These are phyloP conservation scores for Drosophila borealis DNA, from an alignment of 2,888 invertebrate species.

Conservation along the genomic window DNA sequence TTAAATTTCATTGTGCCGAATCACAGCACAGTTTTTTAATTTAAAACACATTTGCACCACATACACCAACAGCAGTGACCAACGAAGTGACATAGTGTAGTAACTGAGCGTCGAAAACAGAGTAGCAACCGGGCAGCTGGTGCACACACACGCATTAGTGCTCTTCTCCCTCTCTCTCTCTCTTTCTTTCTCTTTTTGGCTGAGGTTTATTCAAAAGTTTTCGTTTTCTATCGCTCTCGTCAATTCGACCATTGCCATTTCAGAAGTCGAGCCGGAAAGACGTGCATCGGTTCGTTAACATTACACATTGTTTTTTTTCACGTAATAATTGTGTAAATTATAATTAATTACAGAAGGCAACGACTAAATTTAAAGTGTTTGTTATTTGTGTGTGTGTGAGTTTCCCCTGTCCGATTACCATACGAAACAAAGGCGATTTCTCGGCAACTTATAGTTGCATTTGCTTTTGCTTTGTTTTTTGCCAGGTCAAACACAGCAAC, in stretches of 20 bases:
- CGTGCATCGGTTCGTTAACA: constrained; percentile 14
- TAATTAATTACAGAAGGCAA: constrained; percentile 34
- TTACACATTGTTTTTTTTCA: constrained; percentile 12
- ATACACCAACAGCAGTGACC: no score
- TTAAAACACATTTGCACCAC: no score
- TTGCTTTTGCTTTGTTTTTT: constrained; percentile 20
- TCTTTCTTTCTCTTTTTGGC: constrained; percentile 3
- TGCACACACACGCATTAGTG: constrained; percentile 1
- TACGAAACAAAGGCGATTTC: constrained; percentile 18
- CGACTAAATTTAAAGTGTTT: constrained; percentile 17
- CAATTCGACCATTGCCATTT: constrained; percentile 34
- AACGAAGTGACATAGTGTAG: no score
- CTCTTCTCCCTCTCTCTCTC: constrained; percentile 15
- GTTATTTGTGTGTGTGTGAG: constrained; percentile 11
- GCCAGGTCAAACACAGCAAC: constrained; percentile 31
- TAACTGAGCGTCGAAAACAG: neutral
- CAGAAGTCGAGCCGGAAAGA: constrained; percentile 31
- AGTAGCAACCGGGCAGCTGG: constrained; percentile 19
- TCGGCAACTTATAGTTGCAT: neutral
- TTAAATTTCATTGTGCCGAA: no score
- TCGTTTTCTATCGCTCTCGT: constrained; percentile 25
- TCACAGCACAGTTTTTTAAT: no score
- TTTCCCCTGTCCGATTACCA: constrained; percentile 2
- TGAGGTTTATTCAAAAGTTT: constrained; percentile 21
- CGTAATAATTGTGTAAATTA: constrained; percentile 48